Base-by-base conservation (phyloP, 1,140 invertebrate genomes). In the Drosophila mayri region DNA sequence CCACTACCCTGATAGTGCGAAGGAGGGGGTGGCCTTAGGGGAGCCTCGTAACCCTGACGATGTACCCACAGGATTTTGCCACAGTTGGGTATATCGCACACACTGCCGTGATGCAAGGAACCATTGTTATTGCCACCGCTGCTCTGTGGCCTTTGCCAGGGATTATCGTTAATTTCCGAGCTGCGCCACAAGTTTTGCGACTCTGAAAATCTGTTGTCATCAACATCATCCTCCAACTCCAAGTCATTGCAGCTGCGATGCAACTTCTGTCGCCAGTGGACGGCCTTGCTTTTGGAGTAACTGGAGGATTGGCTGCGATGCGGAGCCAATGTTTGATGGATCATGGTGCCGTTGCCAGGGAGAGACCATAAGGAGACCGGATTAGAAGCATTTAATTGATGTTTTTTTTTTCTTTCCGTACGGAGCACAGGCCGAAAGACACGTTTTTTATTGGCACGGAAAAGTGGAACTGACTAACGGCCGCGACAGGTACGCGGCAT, bases 41-140 rank as follows among this genome's bases (percentile, higher is more conserved):
- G 76, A 16, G 77, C 65, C 3, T 78, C 76, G 11, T 78, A 76
- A 14, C 41, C 59, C 32, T 55, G 58, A 3, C 82, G 79, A 46
- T 79, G 78, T 40, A 92, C 28, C 91, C 91, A 92, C 5, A 92
- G 72, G 52, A 92, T 58, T 81, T 92, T 92, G 43, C 91, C 91
- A 35, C 91, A 92, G 60, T 92, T 92, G 44, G 81, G 74, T 58
- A 92, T 82, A 41, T 92, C 83, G 64, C 91, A 92, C 37, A 65
- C 63, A 52, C 85, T 81, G 35, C 50, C 75, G 52, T 72, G 82
- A 41, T 62, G 75, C 55, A 49, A 30, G 32, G 43, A 20, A n/a
- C 8, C 49, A 37, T 57, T 74, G 41, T 49, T 71, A 50, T 67
- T 75, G 44, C 32, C 70, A 4, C 76, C 81, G 41, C 86, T 86